Evolutionary conservation across 2,888 invertebrate species (phyloP).

Genomic region (Megaustenia siamemsis): DNA sequence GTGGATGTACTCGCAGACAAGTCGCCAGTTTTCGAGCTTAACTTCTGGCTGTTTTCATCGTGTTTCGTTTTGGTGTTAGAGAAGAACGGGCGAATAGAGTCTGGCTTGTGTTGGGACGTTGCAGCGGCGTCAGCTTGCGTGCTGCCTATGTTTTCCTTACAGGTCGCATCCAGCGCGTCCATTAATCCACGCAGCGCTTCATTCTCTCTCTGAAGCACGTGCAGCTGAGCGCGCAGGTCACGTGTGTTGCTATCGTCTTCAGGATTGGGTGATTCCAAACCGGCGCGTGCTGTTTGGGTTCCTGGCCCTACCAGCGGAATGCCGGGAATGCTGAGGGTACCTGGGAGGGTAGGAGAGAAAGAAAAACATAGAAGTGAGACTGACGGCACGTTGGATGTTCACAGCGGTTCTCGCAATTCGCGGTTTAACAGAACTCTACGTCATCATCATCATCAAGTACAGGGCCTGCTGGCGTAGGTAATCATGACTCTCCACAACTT

Average conservation of each 20-base stretch:
- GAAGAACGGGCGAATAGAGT: not conserved
- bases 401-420: too few relatives aligned
- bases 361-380: not conserved
- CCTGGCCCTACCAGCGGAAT: constrained; percentile 47
- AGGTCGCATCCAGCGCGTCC: constrained; percentile 4
- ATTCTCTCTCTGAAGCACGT: constrained; percentile 31
- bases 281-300: constrained; percentile 47
- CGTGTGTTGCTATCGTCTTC: constrained; percentile 15
- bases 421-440: too few relatives aligned
- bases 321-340: constrained; percentile 44
- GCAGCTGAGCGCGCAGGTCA: constrained; percentile 38
- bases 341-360: constrained; percentile 16
- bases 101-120: not conserved
- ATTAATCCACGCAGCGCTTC: constrained; percentile 26
- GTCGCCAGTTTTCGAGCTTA: not conserved
- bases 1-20: not conserved
- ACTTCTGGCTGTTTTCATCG: not conserved
- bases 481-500: too few relatives aligned
- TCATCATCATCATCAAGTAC: too few relatives aligned
- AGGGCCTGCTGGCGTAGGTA: too few relatives aligned
- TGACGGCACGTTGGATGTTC: constrained; percentile 4
- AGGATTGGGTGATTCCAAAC: constrained; percentile 23
- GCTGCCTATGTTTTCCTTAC: not conserved
- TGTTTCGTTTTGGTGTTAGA: not conserved
- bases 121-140: not conserved